Conservation (phyloP, 2,113 vertebrate species). For the Gavialis gangeticus region DNA sequence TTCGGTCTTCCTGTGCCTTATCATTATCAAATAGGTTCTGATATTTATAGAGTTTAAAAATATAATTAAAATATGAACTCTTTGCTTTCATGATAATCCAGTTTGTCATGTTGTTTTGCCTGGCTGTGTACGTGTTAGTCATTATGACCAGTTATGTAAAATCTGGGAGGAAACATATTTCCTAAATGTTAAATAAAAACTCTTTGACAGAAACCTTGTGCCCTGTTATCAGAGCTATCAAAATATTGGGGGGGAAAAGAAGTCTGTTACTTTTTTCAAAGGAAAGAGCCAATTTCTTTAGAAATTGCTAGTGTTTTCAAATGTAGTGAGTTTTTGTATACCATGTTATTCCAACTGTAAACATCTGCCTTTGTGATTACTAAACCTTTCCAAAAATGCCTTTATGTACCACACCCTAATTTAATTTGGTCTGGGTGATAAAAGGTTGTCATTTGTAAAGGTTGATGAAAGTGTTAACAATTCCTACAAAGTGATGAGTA, state of each 20-base stretch:
- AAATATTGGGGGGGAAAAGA: background rate
- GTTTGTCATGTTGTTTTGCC: background rate
- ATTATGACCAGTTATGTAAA: background rate
- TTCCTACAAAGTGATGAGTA: background rate
- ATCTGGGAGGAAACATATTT: background rate
- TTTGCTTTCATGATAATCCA: background rate
- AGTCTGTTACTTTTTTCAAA: background rate
- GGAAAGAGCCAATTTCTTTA: background rate
- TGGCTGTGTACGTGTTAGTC: background rate
- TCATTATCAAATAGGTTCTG: background rate
- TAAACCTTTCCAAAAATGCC: background rate
- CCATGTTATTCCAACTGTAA: background rate
- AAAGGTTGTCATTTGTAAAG: background rate
- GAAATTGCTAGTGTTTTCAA: background rate
- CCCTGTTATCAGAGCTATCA: background rate
- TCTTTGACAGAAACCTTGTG: background rate
- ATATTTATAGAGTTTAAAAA: background rate
- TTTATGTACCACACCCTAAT: background rate
- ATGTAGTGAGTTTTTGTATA: background rate
- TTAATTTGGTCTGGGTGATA: background rate
- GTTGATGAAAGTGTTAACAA: accelerated
- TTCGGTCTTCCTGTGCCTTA: constrained; percentile 11
- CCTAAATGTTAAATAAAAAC: background rate
- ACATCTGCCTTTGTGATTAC: background rate
- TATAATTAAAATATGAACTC: background rate